Evolutionary conservation across 1,140 invertebrate genomes (phyloP).

Genomic region (Drosophila gunungcola): DNA sequence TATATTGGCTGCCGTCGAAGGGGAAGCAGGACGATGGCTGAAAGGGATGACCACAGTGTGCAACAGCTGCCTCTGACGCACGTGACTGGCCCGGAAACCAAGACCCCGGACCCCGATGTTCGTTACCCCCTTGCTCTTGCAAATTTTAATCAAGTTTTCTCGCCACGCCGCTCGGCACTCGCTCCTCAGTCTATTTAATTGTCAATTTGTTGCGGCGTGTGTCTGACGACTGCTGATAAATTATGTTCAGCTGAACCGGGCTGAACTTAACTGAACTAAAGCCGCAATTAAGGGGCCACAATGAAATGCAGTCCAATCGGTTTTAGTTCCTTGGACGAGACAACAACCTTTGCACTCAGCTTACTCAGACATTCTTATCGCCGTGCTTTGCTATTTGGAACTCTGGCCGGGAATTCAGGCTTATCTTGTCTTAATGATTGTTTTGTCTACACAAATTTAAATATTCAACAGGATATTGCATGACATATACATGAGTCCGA

Average conservation of each 20-base stretch:
- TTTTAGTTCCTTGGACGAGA: constrained; percentile 1
- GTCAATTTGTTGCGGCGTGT: constrained; percentile 75
- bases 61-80: constrained; percentile 73
- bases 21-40: not conserved
- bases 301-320: constrained; percentile 55
- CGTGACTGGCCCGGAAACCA: constrained; percentile 49
- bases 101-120: constrained; percentile 1
- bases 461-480: constrained; percentile 82
- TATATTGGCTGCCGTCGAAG: constrained; percentile 52
- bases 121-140: constrained; percentile 52
- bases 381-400: constrained; percentile 12
- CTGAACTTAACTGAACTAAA: constrained; percentile 11
- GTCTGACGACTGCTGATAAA: constrained; percentile 62
- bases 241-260: constrained; percentile 47
- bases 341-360: constrained; percentile 20
- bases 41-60: constrained; percentile 49
- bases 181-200: constrained; percentile 74
- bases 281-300: constrained; percentile 52
- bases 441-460: constrained; percentile 81
- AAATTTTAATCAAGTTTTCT: constrained; percentile 82
- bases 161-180: constrained; percentile 41
- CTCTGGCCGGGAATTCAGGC: constrained; percentile 28
- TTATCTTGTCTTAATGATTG: constrained; percentile 79
- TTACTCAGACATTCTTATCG: constrained; percentile 67
- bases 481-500: constrained; percentile 66